Base-by-base conservation (phyloP, 2,888 invertebrate species). In the Tipula lateralis region DNA sequence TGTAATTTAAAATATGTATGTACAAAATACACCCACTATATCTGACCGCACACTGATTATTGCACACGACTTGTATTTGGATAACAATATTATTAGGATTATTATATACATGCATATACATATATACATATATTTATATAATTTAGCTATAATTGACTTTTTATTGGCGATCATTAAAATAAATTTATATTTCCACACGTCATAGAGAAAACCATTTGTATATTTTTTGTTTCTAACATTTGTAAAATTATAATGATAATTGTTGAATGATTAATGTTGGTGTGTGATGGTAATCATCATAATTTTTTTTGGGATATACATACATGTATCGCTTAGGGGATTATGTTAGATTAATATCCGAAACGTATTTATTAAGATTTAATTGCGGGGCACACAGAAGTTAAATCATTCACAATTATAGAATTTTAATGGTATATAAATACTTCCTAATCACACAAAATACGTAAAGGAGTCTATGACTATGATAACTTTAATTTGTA, bases 181-280 rank as follows among this genome's bases (percentile, higher is more conserved):
- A 66, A 66, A 66, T 66, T 66, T 66, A 66, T 66, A 66, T 66
- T 66, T 66, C 66, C 66, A 66, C 66, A 66, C 66, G 66, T 66
- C 24, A 66, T 24, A 66, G 66, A 66, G 66, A 66, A 24, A 66
- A 66, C 9, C 19, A 19, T 66, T 66, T 66, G 7, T 66, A 66
- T 24, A 24, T 19, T 50, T 66, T 66, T 66, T 9, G 3, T 66
- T 66, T 9, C 66, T 66, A 66, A 1, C 24, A 24, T 66, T 66
- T 24, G 66, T 66, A 66, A 66, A 66, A 66, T 66, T 66, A 66
- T 66, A 66, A 66, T 66, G 66, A 66, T 66, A 66, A 66, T 66
- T 66, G 66, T 66, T 7, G 19, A 24, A 66, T 66, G 66, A 66
- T 66, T 66, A 66, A 66, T 66, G 66, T 12, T 66, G 16, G 50